Conservation (phyloP, 2,113 vertebrate species). For the Chlamydotis undulata region DNA sequence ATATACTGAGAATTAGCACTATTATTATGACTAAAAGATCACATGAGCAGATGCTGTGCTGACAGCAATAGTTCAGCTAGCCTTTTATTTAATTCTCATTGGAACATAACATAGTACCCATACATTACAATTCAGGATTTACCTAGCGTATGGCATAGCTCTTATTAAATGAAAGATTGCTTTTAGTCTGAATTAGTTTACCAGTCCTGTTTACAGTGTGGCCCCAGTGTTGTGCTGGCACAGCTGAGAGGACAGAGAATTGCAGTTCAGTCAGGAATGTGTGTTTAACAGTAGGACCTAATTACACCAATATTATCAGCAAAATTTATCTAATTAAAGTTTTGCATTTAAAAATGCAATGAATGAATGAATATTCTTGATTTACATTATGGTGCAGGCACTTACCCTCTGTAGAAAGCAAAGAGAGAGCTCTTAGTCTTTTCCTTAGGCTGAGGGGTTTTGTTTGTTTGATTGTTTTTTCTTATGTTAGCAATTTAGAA, state of each 20-base stretch:
- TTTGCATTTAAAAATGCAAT: neutral
- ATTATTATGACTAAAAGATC: conserved; percentile 66
- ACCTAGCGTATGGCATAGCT: neutral
- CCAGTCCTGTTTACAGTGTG: neutral
- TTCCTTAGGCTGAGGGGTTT: fast-evolving
- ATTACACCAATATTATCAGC: neutral
- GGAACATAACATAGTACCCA: neutral
- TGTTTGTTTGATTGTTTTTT: neutral
- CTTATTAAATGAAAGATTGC: neutral
- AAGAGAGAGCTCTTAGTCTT: neutral
- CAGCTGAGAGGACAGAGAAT: neutral
- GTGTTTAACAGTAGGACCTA: neutral
- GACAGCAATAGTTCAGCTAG: conserved; percentile 62
- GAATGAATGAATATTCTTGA: neutral
- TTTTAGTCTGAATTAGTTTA: neutral
- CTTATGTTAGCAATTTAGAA: neutral
- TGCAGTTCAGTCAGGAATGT: neutral
- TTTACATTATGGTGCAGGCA: neutral
- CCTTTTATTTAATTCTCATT: conserved; percentile 59
- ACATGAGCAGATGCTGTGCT: conserved; percentile 57
- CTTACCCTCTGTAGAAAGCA: neutral
- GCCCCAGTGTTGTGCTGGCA: neutral
- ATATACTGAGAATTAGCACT: conserved; percentile 51
- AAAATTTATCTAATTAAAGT: neutral
- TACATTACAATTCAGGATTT: neutral